Base-by-base conservation (phyloP, 2,113 vertebrate genomes). In the Hipposideros armiger region DNA sequence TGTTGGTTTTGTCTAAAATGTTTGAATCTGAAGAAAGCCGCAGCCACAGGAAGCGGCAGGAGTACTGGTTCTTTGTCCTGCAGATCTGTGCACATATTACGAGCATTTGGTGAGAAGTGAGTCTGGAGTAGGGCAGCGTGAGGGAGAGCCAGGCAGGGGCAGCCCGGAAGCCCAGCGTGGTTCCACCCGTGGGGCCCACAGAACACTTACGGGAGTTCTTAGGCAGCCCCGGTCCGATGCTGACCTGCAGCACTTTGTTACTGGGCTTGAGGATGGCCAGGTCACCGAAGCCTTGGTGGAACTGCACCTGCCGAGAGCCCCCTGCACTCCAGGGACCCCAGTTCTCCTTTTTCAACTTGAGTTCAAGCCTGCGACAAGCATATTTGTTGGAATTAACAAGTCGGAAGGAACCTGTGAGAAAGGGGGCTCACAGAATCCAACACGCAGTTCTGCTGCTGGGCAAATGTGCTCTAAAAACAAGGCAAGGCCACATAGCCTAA, bases 331-430 rank as follows among this genome's bases (percentile, higher is more conserved):
- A 98, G 60, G 99, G 99, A 9, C 99, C 99, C 99, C 99, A 99
- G 93, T 98, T 99, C 98, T 99, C 99, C 98, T 99, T 99, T 96
- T 99, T 99, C 98, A 99, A 97, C 97, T 99, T 99, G 98, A 99
- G 93, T 97, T 99, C 99, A 98, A 99, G 99, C 98, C 99, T 99
- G 97, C 45, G 9, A 88, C 6, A 96, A 97, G 74, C 2, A 32
- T 3, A 9, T 2, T 10, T 50, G 0, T 0, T 80, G 20, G 24
- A 17, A 73, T 95, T 36, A 95, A 58, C 5, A 54, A 32, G 22
- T 2, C 0, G 28, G 64, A 76, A 87, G 1, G 16, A 77, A 19
- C 24, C 19, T 1, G 13, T 2, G 60, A 93, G 96, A 32, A 89
- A 64, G 0, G 1, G 4, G 5, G 4, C 67, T 60, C 28, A 3